A percentile compares a stretch with the other conserved stretches of the same genome.
phyloP scores from a whole-genome alignment of 2,797 vertebrate species.

The Falco naumanni region DNA sequence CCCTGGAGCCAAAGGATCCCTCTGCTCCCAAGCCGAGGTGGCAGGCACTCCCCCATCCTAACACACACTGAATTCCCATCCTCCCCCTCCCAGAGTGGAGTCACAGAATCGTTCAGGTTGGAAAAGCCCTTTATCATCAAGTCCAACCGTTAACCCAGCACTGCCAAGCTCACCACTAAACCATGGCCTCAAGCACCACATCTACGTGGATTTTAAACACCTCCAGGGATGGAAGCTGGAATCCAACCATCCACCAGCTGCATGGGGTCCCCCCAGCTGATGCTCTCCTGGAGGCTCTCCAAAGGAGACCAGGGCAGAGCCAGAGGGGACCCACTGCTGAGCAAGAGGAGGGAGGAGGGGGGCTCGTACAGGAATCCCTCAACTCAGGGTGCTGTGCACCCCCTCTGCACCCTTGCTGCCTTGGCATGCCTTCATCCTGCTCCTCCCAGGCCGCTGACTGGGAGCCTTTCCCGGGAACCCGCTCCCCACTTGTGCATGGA shows the following conservation, averaged over 20 bases:
- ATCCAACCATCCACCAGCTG: neutral
- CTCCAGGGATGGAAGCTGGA: neutral
- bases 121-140: neutral
- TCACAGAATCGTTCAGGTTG: accelerated
- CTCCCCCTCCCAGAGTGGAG: neutral
- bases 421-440: neutral
- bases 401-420: neutral
- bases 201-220: neutral
- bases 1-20: neutral
- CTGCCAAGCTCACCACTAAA: neutral
- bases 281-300: neutral
- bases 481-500: neutral
- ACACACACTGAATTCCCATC: accelerated
- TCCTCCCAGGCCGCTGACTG: accelerated
- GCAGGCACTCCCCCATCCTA: neutral
- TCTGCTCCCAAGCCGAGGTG: neutral
- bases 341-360: neutral
- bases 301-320: neutral
- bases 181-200: accelerated
- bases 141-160: neutral
- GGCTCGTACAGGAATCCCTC: neutral
- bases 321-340: accelerated
- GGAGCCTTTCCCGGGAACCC: neutral
- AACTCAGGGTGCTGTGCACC: neutral
- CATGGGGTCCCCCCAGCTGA: neutral